phyloP scores from a whole-genome alignment of 2,888 invertebrate genomes.

The Antitype chi region DNA sequence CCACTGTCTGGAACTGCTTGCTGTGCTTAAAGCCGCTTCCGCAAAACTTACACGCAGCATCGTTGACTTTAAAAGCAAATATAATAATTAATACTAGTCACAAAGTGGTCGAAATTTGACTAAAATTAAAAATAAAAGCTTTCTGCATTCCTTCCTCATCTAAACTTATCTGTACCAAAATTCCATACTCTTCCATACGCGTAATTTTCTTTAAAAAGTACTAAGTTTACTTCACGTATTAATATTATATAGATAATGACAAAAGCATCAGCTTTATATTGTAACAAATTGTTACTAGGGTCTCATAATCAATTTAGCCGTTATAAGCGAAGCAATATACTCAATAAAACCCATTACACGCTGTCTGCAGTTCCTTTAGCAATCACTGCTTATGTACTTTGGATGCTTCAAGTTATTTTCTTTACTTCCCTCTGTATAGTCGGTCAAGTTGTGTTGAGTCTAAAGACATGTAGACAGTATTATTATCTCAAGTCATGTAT shows the following conservation, averaged over 20 bases:
- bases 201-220: no score
- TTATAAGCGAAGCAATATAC: no score
- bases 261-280: not conserved
- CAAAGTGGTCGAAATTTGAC: no score
- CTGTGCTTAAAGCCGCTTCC: not conserved
- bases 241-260: no score
- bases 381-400: not conserved
- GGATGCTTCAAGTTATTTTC: not conserved
- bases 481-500: not conserved
- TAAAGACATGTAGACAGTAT: not conserved
- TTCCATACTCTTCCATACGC: no score
- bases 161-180: no score
- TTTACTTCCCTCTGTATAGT: constrained; percentile 1
- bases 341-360: constrained; percentile 38
- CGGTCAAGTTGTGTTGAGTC: no score
- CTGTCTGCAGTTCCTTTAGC: constrained; percentile 25
- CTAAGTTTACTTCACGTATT: no score
- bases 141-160: no score
- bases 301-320: not conserved
- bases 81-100: no score
- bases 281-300: not conserved
- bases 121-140: no score
- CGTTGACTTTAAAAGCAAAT: no score
- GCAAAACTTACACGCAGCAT: not conserved
- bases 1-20: not conserved